Conservation (phyloP, 2,113 vertebrate genomes). For the Romanogobio albipinnatus region DNA sequence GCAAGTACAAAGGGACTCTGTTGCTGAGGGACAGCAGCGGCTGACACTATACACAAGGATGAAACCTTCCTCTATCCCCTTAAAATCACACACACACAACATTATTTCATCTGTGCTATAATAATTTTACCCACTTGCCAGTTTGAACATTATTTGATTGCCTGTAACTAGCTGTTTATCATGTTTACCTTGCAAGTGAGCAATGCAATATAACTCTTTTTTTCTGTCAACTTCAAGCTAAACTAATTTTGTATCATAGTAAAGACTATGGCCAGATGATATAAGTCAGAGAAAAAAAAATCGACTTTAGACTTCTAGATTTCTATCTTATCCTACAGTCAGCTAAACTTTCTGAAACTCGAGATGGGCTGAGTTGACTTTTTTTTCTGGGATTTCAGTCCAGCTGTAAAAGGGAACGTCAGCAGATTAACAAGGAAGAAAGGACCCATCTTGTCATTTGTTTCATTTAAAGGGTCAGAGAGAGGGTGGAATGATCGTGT, state of each 20-base stretch:
- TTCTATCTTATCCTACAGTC: not conserved
- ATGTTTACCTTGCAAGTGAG: not conserved
- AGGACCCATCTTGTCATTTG: not conserved
- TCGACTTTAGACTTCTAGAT: not conserved
- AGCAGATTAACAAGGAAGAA: not conserved
- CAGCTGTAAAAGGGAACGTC: conserved; percentile 4
- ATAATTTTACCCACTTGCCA: not conserved
- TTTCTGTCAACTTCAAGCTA: not conserved
- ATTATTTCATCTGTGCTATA: not conserved
- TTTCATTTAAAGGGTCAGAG: not conserved
- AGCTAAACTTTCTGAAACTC: conserved; percentile 16
- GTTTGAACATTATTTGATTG: not conserved
- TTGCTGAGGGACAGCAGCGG: conserved; percentile 23
- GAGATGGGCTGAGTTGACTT: conserved; percentile 1
- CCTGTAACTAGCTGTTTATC: not conserved
- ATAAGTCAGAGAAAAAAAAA: not conserved
- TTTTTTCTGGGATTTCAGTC: not conserved
- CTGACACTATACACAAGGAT: conserved; percentile 14
- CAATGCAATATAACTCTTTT: not conserved
- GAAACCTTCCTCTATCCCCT: conserved; percentile 12
- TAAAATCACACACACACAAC: conserved; percentile 6
- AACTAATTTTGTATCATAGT: not conserved
- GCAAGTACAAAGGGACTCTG: conserved; percentile 35
- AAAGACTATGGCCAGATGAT: not conserved
- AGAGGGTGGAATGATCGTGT: not conserved